Base-by-base conservation (phyloP, 2,797 vertebrate species). In the Myotis myotis region DNA sequence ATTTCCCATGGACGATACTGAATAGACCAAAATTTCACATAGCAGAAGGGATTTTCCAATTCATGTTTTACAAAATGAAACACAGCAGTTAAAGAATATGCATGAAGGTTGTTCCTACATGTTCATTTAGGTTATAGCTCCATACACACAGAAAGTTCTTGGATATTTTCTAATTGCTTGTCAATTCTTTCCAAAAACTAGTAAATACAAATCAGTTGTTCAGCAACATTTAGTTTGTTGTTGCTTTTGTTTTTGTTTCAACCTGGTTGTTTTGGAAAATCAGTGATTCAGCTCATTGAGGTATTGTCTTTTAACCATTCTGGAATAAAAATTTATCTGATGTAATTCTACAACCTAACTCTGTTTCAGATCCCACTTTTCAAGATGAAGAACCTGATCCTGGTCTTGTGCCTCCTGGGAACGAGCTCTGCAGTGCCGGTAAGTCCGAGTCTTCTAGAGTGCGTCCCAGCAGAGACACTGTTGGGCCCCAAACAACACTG, bases 381-480 rank as follows among this genome's bases (percentile, higher is more conserved):
- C 95, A 97, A 95, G 92, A 96, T 91, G 93, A 97, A 95, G 57
- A 96, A 83, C 84, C 78, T 94, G 70, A 57, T 97, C 20, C 30
- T 97, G 76, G 92, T 96, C 70, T 96, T 97, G 41, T 95, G 71
- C 64, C 82, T 97, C 53, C 71, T 97, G 93, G 75, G 72, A 87
- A 82, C 64, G 83, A 89, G 82, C 30, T 84, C 96, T 89, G 79
- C 96, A 20, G 96, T 98, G 51, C 97, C 97, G 96, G 91, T 98
- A 96, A 98, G 95, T 92, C 88, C 25, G 23, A 70, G 6, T 57
- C 22, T 91, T 62, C 47, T 38, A 25, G 25, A 49, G 16, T 6
- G 1, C 28, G 2, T 47, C 15, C 83, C 51, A 8, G 5, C 17
- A 28, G 5, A 75, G 23, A 47, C 20, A 53, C 8, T n/a, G 28